These are phyloP conservation scores for Papilio demoleus DNA, from an alignment of 2,888 invertebrate species.

Conservation along the genomic window DNA sequence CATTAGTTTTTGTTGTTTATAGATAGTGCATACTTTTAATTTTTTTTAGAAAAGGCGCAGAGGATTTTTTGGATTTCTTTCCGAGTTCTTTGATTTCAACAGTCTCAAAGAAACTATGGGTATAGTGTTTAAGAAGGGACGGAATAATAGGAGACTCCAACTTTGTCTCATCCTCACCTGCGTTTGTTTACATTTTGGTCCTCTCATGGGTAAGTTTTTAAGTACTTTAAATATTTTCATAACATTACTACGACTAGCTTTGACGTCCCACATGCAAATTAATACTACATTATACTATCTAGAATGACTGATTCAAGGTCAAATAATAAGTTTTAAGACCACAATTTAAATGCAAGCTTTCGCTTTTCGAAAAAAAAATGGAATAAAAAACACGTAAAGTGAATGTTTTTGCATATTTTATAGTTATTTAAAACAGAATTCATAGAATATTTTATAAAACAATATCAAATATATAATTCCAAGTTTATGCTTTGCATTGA, in stretches of 20 bases:
- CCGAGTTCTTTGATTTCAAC: constrained; percentile 77
- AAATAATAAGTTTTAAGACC: neutral
- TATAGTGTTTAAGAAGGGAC: constrained; percentile 79
- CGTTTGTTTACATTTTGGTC: constrained; percentile 71
- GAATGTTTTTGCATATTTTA: neutral
- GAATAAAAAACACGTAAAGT: neutral
- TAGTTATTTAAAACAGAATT: constrained; percentile 1
- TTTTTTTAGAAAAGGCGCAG: constrained; percentile 61
- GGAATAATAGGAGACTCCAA: constrained; percentile 68
- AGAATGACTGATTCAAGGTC: constrained; percentile 1
- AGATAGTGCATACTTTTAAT: neutral
- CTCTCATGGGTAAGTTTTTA: constrained; percentile 70
- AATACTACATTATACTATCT: neutral
- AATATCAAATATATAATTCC: neutral
- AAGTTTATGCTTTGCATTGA: neutral
- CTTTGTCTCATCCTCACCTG: constrained; percentile 69
- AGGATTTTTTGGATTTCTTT: constrained; percentile 61
- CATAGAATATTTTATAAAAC: neutral
- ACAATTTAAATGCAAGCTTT: neutral
- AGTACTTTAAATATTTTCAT: neutral
- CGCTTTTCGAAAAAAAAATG: neutral
- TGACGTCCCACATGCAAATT: neutral
- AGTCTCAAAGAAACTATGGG: constrained; percentile 78
- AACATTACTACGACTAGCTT: neutral
- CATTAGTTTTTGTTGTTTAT: neutral